Evolutionary conservation across 2,888 invertebrate genomes (phyloP), one percentile per base, ranked within the genome.

Genomic region (Biston stratarius): DNA sequence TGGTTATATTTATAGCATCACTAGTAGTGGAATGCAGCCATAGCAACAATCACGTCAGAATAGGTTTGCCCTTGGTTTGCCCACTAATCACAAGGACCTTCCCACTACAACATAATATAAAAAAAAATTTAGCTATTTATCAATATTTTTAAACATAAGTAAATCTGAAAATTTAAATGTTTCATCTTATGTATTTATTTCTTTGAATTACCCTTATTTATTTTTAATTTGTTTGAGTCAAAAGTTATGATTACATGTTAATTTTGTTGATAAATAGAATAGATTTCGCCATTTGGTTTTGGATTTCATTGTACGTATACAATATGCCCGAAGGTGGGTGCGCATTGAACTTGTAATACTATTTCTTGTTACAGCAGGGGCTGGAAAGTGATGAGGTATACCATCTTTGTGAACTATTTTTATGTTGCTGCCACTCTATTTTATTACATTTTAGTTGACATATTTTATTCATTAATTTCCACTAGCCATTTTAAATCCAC

Each of bases 301-400:
- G 75, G 76, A 84, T 80, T 77, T 82, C 81, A 83, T 74, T 81
- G 86, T 88, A 73, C 73, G 74, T 87, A 81, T 88, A 85, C 83
- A 86, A 83, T 84, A 83, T 85, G 84, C 92, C 92, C 92, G 79
- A 91, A 92, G 92, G 92, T 92, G 94, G 94, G 94, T 94, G 94
- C 92, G 88, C 93, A 94, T 92, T 93, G 93, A 94, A 92, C 90
- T 89, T 93, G 91, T 93, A 89, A 92, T 94, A 90, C 87, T 88
- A 88, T 94, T 94, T 94, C 94, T 95, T 96, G 95, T 95, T 96
- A 95, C 96, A 97, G 97, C 97, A 97, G 96, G 97, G 97, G 97
- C 96, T 97, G 97, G 97, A 97, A 96, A 97, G 96, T 96, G 97
- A 97, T 95, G 97, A 97, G 97, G 97, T 97, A 96, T 94, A 95